phyloP scores from a whole-genome alignment of 2,113 vertebrate genomes.

The Alouatta palliata region DNA sequence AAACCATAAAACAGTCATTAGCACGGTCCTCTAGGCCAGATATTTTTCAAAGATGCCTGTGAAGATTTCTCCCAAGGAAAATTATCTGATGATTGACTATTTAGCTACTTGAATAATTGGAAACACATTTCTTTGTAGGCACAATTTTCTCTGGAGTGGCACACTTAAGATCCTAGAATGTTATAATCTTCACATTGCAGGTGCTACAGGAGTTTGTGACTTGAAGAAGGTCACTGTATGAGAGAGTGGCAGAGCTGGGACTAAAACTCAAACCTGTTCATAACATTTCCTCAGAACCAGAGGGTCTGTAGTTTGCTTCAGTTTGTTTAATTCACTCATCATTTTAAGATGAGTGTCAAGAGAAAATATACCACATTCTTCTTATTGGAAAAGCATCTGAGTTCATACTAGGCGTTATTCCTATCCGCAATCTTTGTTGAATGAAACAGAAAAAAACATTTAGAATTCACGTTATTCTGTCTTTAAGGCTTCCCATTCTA shows the following conservation, averaged over 20 bases:
- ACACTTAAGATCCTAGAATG: background rate
- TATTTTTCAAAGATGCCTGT: background rate
- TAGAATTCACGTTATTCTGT: background rate
- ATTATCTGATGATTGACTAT: background rate
- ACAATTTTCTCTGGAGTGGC: background rate
- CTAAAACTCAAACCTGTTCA: background rate
- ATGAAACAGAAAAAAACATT: background rate
- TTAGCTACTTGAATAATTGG: background rate
- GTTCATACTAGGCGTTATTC: background rate
- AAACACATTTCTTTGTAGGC: background rate
- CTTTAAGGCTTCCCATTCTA: background rate
- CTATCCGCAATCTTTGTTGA: background rate
- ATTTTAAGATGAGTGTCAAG: background rate
- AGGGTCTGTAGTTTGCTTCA: background rate
- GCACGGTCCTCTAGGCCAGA: background rate
- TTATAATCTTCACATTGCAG: background rate
- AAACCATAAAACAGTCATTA: background rate
- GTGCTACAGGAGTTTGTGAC: background rate
- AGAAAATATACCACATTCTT: background rate
- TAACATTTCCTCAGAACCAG: background rate
- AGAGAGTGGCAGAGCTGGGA: background rate
- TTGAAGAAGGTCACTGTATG: background rate
- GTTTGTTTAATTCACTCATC: background rate
- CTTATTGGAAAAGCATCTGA: background rate
- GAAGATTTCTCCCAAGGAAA: slow-evolving; percentile 1